Evolutionary conservation across 2,797 vertebrate species (phyloP), one percentile per base, ranked within the genome.

Genomic region (Enteromius viviparus): DNA sequence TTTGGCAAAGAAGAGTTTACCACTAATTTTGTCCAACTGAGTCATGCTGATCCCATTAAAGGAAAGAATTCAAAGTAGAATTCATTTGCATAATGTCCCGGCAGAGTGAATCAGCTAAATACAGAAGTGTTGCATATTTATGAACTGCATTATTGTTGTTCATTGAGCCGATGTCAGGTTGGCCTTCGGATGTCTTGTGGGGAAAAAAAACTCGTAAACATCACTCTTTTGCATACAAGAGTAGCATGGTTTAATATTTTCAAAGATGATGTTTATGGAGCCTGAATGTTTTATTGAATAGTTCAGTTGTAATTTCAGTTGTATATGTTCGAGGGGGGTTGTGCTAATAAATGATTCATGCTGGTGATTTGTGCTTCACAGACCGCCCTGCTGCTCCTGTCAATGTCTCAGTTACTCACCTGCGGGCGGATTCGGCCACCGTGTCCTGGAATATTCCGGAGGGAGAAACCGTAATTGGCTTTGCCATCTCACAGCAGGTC

Each of bases 371-470:
- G 47, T 82, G 64, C 29, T 78, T 74, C 23, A 71, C 80, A 88
- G 88, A 88, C 74, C 87, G 87, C 19, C 98, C 97, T 51, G 96
- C 97, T 0, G 96, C 97, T 83, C 98, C 98, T 0, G 97, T 98
- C 90, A 99, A 99, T 29, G 94, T 99, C 82, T 97, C 97, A 0
- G 96, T 99, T 92, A 97, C 95, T 12, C 97, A 99, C 91, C 96
- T 98, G 91, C 96, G 96, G 92, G 96, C 96, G 10, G 95, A 98
- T 88, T 98, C 97, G 2, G 97, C 97, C 91, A 97, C 95, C 34
- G 96, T 99, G 88, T 98, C 97, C 85, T 99, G 98, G 98, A 97
- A 97, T 37, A 93, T 98, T 81, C 97, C 96, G 29, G 97, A 97
- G 88, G 97, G 97, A 88, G 98, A 99, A 1, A 92, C 95, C 11